These are phyloP conservation scores for Operophtera brumata DNA, from an alignment of 2,888 invertebrate genomes.

Conservation along the genomic window DNA sequence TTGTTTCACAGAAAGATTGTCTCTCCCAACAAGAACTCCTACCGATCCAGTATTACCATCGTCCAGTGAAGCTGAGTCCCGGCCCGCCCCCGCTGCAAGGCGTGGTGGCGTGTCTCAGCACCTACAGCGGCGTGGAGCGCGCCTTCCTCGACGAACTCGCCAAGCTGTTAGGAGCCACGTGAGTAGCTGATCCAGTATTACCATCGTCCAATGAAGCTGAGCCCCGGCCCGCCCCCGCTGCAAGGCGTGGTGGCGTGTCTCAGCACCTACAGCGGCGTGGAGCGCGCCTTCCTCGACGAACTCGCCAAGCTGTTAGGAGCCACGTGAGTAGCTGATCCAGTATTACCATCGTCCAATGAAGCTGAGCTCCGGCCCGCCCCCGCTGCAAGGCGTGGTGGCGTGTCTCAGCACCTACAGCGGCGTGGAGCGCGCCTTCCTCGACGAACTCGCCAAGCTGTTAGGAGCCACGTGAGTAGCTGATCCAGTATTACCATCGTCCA, in stretches of 20 bases:
- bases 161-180: conserved; percentile 87
- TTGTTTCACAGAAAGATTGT: conserved; percentile 82
- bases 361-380: conserved; percentile 57
- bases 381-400: conserved; percentile 85
- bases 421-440: conserved; percentile 87
- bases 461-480: conserved; percentile 85
- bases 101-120: conserved; percentile 90
- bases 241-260: conserved; percentile 87
- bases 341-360: conserved; percentile 88
- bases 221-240: conserved; percentile 69
- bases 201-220: conserved; percentile 83
- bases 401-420: conserved; percentile 89
- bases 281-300: conserved; percentile 86
- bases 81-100: conserved; percentile 74
- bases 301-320: conserved; percentile 88
- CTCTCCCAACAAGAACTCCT: conserved; percentile 79
- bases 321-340: conserved; percentile 79
- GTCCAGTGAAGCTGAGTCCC: conserved; percentile 78
- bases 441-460: conserved; percentile 84
- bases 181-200: conserved; percentile 83
- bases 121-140: conserved; percentile 87
- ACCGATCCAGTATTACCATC: conserved; percentile 86
- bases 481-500: conserved; percentile 87
- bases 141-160: conserved; percentile 86
- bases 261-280: conserved; percentile 87